Percentiles rank a stretch among this genome's conserved stretches.
Conservation (phyloP, 1,140 invertebrate species). For the Magallana gigas region DNA sequence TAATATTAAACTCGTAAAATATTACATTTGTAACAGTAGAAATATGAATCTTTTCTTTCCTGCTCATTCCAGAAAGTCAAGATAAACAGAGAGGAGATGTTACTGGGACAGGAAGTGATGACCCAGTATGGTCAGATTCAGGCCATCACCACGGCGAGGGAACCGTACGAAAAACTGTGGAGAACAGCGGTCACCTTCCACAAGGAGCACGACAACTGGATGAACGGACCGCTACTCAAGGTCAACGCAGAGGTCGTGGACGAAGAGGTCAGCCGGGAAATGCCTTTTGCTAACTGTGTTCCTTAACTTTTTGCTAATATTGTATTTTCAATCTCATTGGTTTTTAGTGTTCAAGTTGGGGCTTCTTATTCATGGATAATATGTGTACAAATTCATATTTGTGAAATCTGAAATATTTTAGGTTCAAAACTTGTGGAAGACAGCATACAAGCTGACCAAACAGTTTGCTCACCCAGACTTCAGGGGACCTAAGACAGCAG, state of each 20-base stretch:
- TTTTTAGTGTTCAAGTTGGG: neutral
- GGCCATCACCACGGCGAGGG: constrained; percentile 87
- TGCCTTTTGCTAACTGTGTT: no score
- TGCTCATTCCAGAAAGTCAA: constrained; percentile 69
- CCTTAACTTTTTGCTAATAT: neutral
- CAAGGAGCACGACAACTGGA: constrained; percentile 85
- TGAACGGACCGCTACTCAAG: constrained; percentile 86
- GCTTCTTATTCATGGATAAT: neutral
- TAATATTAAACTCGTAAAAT: no score
- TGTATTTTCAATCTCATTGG: neutral
- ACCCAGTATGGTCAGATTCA: constrained; percentile 88
- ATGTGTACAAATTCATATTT: neutral
- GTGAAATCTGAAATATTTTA: constrained; percentile 43
- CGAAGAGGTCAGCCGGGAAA: constrained; percentile 80
- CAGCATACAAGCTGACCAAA: constrained; percentile 79
- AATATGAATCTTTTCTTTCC: no score
- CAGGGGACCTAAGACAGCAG: constrained; percentile 74
- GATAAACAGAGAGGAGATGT: constrained; percentile 86
- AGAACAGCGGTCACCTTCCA: constrained; percentile 92
- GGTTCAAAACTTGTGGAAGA: constrained; percentile 78
- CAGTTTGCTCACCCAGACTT: constrained; percentile 76
- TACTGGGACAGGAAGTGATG: constrained; percentile 91
- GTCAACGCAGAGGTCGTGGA: constrained; percentile 91
- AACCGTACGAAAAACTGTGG: constrained; percentile 95
- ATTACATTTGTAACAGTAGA: no score